These are phyloP conservation scores for Pharmacophagus antenor DNA, from an alignment of 2,888 invertebrate genomes.

Conservation along the genomic window DNA sequence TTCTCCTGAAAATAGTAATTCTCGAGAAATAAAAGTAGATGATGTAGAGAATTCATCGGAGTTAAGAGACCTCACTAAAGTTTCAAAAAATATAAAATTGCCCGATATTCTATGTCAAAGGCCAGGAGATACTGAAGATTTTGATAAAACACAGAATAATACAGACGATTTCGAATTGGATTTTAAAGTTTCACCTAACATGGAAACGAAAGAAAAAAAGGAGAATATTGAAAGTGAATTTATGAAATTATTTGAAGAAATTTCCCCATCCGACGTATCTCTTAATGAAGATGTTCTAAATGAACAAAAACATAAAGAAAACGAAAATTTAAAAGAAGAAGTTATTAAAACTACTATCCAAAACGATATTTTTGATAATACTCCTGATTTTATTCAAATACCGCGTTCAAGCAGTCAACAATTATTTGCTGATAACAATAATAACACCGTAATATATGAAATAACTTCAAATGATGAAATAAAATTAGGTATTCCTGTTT, in stretches of 20 bases:
- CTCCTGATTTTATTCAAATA: conserved; percentile 58
- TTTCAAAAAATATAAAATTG: background rate
- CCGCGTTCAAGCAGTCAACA: conserved; percentile 62
- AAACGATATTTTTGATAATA: conserved; percentile 40
- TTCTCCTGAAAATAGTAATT: background rate
- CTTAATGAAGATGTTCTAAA: background rate
- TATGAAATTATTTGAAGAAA: background rate
- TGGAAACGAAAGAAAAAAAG: background rate
- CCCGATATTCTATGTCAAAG: background rate
- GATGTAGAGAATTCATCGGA: background rate
- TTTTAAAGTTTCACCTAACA: background rate
- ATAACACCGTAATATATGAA: conserved; percentile 63
- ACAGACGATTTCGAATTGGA: background rate
- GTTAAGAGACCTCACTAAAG: background rate
- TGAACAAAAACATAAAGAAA: conserved; percentile 32
- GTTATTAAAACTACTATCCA: conserved; percentile 37
- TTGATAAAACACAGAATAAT: conserved; percentile 4
- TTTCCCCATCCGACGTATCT: background rate
- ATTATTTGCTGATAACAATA: conserved; percentile 56
- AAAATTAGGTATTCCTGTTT: conserved; percentile 41
- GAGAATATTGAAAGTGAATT: background rate
- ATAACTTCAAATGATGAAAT: conserved; percentile 44
- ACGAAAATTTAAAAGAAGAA: conserved; percentile 38
- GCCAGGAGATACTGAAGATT: background rate
- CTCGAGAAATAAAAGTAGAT: background rate